phyloP scores from a whole-genome alignment of 2,888 invertebrate species.

The Leptinotarsa tumamoca region DNA sequence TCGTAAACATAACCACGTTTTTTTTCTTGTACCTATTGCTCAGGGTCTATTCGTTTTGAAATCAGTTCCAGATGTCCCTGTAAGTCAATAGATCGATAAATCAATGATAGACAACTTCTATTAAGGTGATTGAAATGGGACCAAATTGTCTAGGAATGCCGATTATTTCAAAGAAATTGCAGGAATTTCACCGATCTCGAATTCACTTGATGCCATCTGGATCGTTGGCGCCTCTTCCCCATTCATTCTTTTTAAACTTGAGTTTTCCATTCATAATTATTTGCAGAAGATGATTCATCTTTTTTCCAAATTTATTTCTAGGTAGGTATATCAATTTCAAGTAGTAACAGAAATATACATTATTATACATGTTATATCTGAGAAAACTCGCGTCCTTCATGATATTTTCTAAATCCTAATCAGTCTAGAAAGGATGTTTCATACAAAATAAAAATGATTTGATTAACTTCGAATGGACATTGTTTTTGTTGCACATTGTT shows the following conservation, averaged over 20 bases:
- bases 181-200: conserved; percentile 29
- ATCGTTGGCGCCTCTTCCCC: conserved; percentile 5
- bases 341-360: too few relatives aligned
- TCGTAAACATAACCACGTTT: too few relatives aligned
- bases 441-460: too few relatives aligned
- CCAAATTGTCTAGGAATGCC: conserved; percentile 43
- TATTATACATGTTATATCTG: too few relatives aligned
- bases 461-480: too few relatives aligned
- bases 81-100: conserved; percentile 38
- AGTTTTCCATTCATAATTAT: conserved; percentile 1
- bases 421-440: too few relatives aligned
- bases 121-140: conserved; percentile 20
- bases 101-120: conserved; percentile 33
- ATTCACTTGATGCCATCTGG: conserved; percentile 20
- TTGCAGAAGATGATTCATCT: background rate
- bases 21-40: too few relatives aligned
- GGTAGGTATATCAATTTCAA: too few relatives aligned
- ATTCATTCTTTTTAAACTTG: background rate
- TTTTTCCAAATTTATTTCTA: background rate
- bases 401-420: too few relatives aligned
- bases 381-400: too few relatives aligned
- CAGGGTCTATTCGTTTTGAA: background rate
- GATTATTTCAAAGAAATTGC: conserved; percentile 36
- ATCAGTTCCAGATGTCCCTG: conserved; percentile 34
- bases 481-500: too few relatives aligned